phyloP scores from a whole-genome alignment of 2,888 invertebrate species.

The Podabrus alpinus region DNA sequence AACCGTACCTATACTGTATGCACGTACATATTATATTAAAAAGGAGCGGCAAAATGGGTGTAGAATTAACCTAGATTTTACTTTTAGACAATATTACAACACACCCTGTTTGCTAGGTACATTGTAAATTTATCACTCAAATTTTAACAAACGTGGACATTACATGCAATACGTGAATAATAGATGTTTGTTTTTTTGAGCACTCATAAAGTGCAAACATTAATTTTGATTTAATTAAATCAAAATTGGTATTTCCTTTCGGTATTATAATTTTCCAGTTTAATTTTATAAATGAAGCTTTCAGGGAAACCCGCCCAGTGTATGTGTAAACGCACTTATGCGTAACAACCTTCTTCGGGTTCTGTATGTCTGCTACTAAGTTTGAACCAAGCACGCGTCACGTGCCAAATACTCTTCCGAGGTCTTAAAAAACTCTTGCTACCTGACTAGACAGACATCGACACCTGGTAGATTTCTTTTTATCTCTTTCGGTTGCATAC shows the following conservation, averaged over 20 bases:
- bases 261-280: too few relatives aligned
- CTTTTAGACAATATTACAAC: neutral
- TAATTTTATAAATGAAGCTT: neutral
- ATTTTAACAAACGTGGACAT: neutral
- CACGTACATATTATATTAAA: neutral
- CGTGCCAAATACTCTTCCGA: conserved; percentile 29
- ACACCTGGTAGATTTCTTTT: neutral
- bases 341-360: conserved; percentile 8
- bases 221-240: neutral
- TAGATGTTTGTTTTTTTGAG: neutral
- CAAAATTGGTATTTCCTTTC: too few relatives aligned
- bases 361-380: conserved; percentile 34
- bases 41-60: neutral
- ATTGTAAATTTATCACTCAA: neutral
- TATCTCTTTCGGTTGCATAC: neutral
- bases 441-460: neutral
- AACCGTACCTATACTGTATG: neutral
- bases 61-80: neutral
- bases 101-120: neutral
- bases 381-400: conserved; percentile 37
- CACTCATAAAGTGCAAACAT: neutral
- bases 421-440: neutral
- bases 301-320: neutral
- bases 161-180: neutral
- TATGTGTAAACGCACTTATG: conserved; percentile 1